Evolutionary conservation across 2,113 vertebrate species (phyloP).

Genomic region (Hipposideros armiger): DNA sequence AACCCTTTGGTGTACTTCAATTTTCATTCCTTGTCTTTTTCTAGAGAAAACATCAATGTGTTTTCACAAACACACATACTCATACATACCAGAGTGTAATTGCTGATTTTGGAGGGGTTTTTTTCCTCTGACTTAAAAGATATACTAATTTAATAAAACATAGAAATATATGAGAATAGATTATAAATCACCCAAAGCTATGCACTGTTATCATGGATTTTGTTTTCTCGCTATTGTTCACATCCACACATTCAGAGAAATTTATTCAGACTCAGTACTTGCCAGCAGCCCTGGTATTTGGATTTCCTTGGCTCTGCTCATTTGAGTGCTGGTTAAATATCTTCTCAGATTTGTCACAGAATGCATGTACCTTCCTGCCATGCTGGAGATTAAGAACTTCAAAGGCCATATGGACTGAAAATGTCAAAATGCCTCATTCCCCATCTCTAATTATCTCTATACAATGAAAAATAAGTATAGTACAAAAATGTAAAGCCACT

Average conservation of each 20-base stretch:
- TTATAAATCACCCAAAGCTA: background rate
- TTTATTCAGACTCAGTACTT: background rate
- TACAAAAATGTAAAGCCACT: background rate
- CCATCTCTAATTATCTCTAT: background rate
- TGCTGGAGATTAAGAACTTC: background rate
- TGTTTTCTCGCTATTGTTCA: background rate
- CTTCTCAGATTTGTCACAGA: background rate
- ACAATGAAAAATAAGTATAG: background rate
- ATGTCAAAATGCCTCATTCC: background rate
- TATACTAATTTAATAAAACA: background rate
- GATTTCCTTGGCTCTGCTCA: conserved; percentile 11
- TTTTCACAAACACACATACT: background rate
- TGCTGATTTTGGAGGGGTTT: background rate
- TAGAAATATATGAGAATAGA: background rate
- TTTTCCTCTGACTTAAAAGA: background rate
- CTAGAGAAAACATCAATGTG: background rate
- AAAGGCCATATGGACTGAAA: background rate
- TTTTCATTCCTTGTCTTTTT: background rate
- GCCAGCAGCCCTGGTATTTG: background rate
- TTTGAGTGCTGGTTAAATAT: background rate
- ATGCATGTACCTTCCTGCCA: background rate
- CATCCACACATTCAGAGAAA: background rate
- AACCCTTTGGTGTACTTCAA: background rate
- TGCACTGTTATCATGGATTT: background rate
- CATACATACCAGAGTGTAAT: background rate